Evolutionary conservation across 2,113 vertebrate genomes (phyloP).

Genomic region (Misgurnus anguillicaudatus): DNA sequence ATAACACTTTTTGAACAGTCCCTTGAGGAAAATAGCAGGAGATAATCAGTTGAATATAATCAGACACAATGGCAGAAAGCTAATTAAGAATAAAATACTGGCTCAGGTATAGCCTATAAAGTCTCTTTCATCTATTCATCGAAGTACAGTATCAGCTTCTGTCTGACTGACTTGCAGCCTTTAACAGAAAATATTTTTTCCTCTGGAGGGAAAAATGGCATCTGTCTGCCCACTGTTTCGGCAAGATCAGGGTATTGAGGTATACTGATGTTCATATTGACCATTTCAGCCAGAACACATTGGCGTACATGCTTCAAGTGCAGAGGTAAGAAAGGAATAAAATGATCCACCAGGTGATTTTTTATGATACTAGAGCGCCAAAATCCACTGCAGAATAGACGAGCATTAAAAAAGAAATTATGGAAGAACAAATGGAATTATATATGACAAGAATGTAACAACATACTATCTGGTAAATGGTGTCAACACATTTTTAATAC

Average conservation of each 20-base stretch:
- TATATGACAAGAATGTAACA: no score
- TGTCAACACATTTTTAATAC: no score
- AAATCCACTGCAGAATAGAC: slow-evolving; percentile 12
- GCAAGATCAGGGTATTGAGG: neutral
- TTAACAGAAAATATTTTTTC: slow-evolving; percentile 18
- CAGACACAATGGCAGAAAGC: no score
- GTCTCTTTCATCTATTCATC: neutral
- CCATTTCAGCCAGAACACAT: slow-evolving; percentile 13
- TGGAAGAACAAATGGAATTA: neutral
- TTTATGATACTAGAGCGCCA: neutral
- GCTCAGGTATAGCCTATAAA: neutral
- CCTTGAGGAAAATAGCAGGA: no score
- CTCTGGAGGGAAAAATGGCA: neutral
- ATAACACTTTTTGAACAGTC: no score
- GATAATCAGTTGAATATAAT: no score
- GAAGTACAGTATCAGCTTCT: neutral
- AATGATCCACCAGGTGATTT: slow-evolving; percentile 15
- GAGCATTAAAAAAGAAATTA: no score
- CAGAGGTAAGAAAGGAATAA: slow-evolving; percentile 13
- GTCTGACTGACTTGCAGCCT: slow-evolving; percentile 30
- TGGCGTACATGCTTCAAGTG: slow-evolving; percentile 18
- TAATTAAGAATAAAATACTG: no score
- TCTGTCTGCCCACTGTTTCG: neutral
- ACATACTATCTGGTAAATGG: no score
- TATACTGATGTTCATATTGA: neutral